Evolutionary conservation across 1,140 invertebrate species (phyloP).

Genomic region (Dendrolimus kikuchii): DNA sequence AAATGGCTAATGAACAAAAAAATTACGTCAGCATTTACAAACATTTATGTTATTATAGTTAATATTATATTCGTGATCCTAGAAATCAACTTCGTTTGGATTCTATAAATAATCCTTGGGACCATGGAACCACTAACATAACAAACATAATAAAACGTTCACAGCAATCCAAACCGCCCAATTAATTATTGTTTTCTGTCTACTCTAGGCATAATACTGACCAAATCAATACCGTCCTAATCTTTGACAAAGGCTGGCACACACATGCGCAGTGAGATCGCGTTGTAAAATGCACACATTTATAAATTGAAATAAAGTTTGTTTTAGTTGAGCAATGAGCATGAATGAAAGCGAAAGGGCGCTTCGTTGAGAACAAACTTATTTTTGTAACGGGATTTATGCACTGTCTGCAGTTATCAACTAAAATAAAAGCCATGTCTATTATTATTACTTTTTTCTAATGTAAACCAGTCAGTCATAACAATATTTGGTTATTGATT

Average conservation of each 20-base stretch:
- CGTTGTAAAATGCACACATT: constrained; percentile 50
- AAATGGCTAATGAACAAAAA: no score
- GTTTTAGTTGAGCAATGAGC: constrained; percentile 66
- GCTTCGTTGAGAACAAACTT: constrained; percentile 18
- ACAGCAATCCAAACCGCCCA: no score
- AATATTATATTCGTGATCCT: no score
- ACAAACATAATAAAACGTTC: not conserved
- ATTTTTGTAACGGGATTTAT: constrained; percentile 38
- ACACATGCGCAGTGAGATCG: constrained; percentile 48
- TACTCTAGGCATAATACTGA: no score
- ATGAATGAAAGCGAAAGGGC: constrained; percentile 68
- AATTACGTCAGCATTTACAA: no score
- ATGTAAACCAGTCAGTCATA: no score
- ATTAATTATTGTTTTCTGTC: no score
- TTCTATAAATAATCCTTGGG: no score
- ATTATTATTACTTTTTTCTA: no score
- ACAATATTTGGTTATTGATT: no score
- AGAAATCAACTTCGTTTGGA: no score
- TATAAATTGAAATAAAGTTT: constrained; percentile 68
- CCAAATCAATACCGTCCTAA: not conserved
- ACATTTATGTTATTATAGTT: no score
- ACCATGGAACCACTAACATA: not conserved
- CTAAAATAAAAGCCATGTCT: not conserved
- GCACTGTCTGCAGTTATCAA: constrained; percentile 28
- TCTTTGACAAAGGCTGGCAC: constrained; percentile 22